A percentile compares a stretch with the other conserved stretches of the same genome.
phyloP scores from a whole-genome alignment of 2,113 vertebrate genomes.

The Gavialis gangeticus region DNA sequence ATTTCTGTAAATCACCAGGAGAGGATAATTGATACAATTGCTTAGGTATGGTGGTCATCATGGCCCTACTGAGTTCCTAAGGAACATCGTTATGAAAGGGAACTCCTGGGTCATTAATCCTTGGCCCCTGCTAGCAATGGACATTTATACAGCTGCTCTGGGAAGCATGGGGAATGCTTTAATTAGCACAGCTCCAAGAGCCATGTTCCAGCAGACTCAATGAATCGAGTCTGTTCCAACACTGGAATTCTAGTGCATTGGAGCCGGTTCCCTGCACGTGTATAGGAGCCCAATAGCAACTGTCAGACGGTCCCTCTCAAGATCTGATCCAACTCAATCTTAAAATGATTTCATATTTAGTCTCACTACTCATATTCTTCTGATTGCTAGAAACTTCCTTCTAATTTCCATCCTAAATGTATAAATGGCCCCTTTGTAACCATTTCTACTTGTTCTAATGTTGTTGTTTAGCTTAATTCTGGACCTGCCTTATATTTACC shows the following conservation, averaged over 20 bases:
- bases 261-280: no score
- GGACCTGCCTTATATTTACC: conserved; percentile 40
- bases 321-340: not conserved
- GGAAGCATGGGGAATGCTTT: no score
- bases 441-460: conserved; percentile 46
- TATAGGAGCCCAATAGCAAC: no score
- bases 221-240: no score
- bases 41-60: not conserved
- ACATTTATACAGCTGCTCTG: no score
- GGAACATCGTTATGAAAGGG: not conserved
- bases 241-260: no score
- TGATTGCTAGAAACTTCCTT: conserved; percentile 29
- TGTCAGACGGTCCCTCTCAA: not conserved
- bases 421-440: conserved; percentile 13
- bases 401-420: conserved; percentile 50
- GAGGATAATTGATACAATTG: rapidly evolving
- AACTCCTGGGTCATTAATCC: not conserved
- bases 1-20: not conserved
- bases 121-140: no score
- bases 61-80: not conserved
- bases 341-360: not conserved
- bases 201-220: no score
- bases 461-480: conserved; percentile 56
- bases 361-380: not conserved
- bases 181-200: no score